Evolutionary conservation across 1,140 invertebrate species (phyloP).

Genomic region (Drosophila nannoptera): DNA sequence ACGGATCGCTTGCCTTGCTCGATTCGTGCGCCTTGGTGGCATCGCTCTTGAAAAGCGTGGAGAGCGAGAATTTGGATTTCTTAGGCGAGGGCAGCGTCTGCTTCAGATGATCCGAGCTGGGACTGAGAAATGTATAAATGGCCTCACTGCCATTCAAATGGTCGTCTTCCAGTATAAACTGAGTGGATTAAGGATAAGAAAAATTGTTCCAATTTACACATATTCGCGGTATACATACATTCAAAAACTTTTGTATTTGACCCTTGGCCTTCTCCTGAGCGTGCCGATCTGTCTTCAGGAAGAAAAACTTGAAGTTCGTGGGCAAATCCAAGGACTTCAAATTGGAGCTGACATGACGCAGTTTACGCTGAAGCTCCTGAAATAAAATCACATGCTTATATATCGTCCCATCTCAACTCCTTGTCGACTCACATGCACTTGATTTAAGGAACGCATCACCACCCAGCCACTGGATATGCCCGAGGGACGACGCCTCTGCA

Average conservation of each 20-base stretch:
- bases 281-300: conserved; percentile 88
- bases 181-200: not conserved
- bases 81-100: conserved; percentile 87
- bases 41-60: conserved; percentile 91
- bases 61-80: conserved; percentile 90
- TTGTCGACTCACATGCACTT: conserved; percentile 84
- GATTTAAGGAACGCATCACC: conserved; percentile 87
- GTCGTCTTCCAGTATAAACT: conserved; percentile 92
- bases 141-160: conserved; percentile 92
- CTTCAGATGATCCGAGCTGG: conserved; percentile 92
- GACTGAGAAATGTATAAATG: conserved; percentile 92
- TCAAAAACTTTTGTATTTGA: conserved; percentile 91
- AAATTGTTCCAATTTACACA: not conserved
- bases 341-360: conserved; percentile 88
- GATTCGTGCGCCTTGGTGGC: conserved; percentile 64
- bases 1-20: conserved; percentile 67
- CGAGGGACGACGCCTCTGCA: conserved; percentile 81
- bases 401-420: not conserved
- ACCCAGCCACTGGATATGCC: conserved; percentile 90
- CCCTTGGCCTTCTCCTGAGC: conserved; percentile 89
- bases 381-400: conserved; percentile 29
- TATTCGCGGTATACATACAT: conserved; percentile 81
- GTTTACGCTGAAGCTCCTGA: conserved; percentile 89
- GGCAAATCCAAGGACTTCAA: conserved; percentile 90
- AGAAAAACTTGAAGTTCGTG: conserved; percentile 87